phyloP scores from a whole-genome alignment of 92 coral and sea anemone genomes.

The Chrysogorgia sp. region DNA sequence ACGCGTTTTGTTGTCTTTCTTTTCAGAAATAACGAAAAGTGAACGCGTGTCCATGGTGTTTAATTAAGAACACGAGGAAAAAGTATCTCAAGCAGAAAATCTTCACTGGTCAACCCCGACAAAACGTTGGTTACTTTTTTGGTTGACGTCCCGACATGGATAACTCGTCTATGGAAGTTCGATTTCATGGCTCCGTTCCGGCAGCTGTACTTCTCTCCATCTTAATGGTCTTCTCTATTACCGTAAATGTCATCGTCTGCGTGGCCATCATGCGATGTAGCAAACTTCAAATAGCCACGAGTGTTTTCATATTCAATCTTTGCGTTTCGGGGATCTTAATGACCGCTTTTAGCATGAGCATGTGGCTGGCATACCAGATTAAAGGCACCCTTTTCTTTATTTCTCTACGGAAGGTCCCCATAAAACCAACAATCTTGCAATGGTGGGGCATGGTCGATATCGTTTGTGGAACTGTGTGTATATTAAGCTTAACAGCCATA shows the following conservation, averaged over 20 bases:
- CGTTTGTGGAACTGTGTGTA: slow-evolving; percentile 82
- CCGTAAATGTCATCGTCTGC: slow-evolving; percentile 76
- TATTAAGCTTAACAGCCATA: slow-evolving; percentile 82
- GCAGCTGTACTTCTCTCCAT: slow-evolving; percentile 68
- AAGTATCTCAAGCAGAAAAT: no score
- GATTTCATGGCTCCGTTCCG: slow-evolving; percentile 37
- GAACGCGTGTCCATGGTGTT: neutral
- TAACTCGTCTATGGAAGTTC: neutral
- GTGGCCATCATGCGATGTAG: slow-evolving; percentile 69
- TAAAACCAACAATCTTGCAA: slow-evolving; percentile 37
- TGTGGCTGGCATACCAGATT: slow-evolving; percentile 73
- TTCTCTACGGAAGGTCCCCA: slow-evolving; percentile 44
- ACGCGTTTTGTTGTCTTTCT: neutral
- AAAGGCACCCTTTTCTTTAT: slow-evolving; percentile 43
- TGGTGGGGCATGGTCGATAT: slow-evolving; percentile 79
- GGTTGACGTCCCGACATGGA: neutral
- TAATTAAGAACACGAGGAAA: no score
- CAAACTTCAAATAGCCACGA: slow-evolving; percentile 53
- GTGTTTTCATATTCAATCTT: slow-evolving; percentile 84
- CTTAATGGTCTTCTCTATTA: slow-evolving; percentile 63
- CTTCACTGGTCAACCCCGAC: neutral
- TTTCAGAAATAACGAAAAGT: neutral
- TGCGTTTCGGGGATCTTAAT: slow-evolving; percentile 80
- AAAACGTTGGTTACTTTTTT: neutral
- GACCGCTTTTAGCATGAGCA: slow-evolving; percentile 84